A percentile compares a stretch with the other conserved stretches of the same genome.
These are phyloP conservation scores for Amiota communis DNA, from an alignment of 2,888 invertebrate genomes.

Conservation along the genomic window DNA sequence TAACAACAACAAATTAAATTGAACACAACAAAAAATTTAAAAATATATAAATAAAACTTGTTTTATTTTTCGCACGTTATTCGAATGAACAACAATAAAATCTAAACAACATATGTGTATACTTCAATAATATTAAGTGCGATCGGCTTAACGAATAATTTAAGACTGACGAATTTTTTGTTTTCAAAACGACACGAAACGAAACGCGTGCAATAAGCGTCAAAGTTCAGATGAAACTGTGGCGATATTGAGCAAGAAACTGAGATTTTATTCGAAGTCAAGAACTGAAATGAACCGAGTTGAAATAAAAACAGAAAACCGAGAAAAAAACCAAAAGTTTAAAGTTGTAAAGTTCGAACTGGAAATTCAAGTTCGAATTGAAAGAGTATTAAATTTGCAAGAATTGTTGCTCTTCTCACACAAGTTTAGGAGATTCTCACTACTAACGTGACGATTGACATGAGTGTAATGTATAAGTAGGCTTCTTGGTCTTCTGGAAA, in stretches of 20 bases:
- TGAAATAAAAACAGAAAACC: slow-evolving; percentile 10
- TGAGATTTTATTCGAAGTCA: slow-evolving; percentile 58
- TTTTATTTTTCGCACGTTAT: background rate
- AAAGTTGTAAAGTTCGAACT: slow-evolving; percentile 27
- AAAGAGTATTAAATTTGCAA: background rate
- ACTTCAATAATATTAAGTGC: background rate
- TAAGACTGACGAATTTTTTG: too few species aligned
- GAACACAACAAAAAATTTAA: slow-evolving; percentile 15
- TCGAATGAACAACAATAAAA: slow-evolving; percentile 41
- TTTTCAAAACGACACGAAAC: too few species aligned
- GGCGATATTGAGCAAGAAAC: slow-evolving; percentile 53
- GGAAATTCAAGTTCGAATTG: slow-evolving; percentile 7
- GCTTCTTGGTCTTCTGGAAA: slow-evolving; percentile 17
- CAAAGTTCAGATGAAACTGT: slow-evolving; percentile 62
- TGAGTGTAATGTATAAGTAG: slow-evolving; percentile 16
- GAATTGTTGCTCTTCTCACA: background rate
- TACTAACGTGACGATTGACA: background rate
- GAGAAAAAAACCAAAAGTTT: slow-evolving; percentile 5
- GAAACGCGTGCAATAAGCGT: slow-evolving; percentile 49
- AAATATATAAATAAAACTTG: slow-evolving; percentile 20
- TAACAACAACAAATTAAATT: too few species aligned
- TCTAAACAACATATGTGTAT: slow-evolving; percentile 15
- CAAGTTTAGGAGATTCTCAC: background rate
- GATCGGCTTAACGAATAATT: background rate
- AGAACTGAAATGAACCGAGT: slow-evolving; percentile 52